A percentile compares a stretch with the other conserved stretches of the same genome.
Evolutionary conservation across 2,888 invertebrate genomes (phyloP).

Genomic region (Watsonalla cultraria): DNA sequence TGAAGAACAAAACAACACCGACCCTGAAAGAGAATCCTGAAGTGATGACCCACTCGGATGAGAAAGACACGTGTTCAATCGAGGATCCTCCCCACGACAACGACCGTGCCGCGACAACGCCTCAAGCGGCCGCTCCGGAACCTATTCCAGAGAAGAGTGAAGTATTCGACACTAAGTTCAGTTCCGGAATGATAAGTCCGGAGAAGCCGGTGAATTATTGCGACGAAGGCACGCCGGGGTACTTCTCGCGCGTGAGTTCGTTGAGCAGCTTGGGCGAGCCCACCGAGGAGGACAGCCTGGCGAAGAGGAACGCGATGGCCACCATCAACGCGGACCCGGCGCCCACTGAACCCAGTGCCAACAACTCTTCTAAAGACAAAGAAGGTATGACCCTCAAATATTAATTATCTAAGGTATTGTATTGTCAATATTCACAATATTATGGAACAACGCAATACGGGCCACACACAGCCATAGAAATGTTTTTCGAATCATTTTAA

Average conservation of each 20-base stretch:
- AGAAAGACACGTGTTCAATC: conserved; percentile 70
- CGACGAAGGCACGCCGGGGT: conserved; percentile 92
- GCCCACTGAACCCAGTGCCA: conserved; percentile 46
- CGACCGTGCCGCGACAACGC: conserved; percentile 56
- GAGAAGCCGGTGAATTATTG: conserved; percentile 91
- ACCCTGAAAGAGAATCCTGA: conserved; percentile 63
- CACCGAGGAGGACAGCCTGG: conserved; percentile 62
- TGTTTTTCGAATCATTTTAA: too few relatives aligned
- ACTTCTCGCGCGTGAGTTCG: conserved; percentile 84
- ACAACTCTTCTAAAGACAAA: conserved; percentile 60
- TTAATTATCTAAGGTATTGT: too few relatives aligned
- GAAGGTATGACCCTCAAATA: conserved; percentile 37
- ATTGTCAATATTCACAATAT: neutral
- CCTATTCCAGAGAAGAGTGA: conserved; percentile 48
- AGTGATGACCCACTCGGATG: conserved; percentile 71
- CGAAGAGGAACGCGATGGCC: conserved; percentile 68
- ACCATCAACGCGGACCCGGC: conserved; percentile 60
- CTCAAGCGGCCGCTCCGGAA: conserved; percentile 38
- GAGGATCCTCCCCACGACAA: conserved; percentile 71
- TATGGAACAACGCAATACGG: too few relatives aligned
- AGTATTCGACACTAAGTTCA: conserved; percentile 73
- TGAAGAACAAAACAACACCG: conserved; percentile 44
- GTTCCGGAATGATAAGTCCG: conserved; percentile 85
- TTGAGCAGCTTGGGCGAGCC: conserved; percentile 79
- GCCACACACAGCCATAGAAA: too few relatives aligned